A percentile compares a stretch with the other conserved stretches of the same genome.
Conservation (phyloP, 2,113 vertebrate genomes). For the Megaptera novaeangliae region DNA sequence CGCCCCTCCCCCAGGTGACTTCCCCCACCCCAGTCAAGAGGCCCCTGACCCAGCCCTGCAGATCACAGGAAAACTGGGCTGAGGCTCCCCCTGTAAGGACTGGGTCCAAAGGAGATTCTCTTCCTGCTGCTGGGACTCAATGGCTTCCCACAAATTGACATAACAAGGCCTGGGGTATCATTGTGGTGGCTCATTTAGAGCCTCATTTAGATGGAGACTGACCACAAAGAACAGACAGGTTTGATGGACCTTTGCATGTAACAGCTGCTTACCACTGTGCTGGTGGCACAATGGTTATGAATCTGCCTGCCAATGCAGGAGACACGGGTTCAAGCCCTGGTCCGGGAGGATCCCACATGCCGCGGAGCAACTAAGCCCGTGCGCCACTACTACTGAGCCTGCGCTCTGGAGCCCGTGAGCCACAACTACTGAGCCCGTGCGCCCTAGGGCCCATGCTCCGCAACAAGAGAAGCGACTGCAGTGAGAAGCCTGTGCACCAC, state of each 20-base stretch:
- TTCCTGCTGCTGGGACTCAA: background rate
- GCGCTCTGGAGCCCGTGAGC: no score
- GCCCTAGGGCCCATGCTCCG: no score
- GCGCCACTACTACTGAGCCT: no score
- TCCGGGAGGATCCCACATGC: no score
- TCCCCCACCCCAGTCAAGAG: background rate
- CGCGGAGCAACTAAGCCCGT: no score
- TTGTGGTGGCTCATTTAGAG: background rate
- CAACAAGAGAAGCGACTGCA: no score
- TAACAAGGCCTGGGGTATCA: background rate
- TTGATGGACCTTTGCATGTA: constrained; percentile 1
- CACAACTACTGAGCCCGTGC: no score
- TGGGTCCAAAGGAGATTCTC: background rate
- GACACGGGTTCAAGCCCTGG: no score
- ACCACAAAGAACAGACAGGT: background rate
- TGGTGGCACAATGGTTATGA: no score
- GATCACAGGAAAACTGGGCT: background rate
- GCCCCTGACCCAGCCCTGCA: background rate
- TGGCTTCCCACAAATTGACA: background rate
- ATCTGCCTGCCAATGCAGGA: no score
- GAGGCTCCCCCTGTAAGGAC: background rate
- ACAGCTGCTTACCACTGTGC: background rate
- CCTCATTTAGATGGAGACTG: background rate
- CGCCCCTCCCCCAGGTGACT: background rate
- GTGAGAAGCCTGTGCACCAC: no score